Evolutionary conservation across 2,888 invertebrate genomes (phyloP).

Genomic region (Drosophila differens): DNA sequence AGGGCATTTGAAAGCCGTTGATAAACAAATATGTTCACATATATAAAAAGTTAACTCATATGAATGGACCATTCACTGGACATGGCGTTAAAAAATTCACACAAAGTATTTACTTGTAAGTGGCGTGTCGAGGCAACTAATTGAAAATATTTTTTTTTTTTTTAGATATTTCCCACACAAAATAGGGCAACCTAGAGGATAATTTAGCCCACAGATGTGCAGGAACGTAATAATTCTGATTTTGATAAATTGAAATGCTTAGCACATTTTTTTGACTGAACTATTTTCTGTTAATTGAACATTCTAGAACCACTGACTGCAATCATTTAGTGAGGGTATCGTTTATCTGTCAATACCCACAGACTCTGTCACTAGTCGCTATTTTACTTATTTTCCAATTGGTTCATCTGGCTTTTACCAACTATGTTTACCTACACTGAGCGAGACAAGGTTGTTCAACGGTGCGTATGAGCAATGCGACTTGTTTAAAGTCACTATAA

Average conservation of each 20-base stretch:
- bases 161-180: not conserved
- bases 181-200: not conserved
- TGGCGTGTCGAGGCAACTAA: conserved; percentile 5
- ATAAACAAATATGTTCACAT: conserved; percentile 56
- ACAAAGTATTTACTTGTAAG: conserved; percentile 27
- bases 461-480: conserved; percentile 66
- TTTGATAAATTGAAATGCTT: not conserved
- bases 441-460: conserved; percentile 28
- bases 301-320: not conserved
- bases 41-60: conserved; percentile 62
- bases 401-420: conserved; percentile 38
- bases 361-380: not conserved
- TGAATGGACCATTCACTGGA: conserved; percentile 61
- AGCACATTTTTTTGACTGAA: no score
- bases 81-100: conserved; percentile 23
- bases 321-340: conserved; percentile 25
- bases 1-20: conserved; percentile 41
- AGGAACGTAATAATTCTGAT: not conserved
- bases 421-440: conserved; percentile 38
- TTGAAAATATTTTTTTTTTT: conserved; percentile 2
- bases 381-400: conserved; percentile 21
- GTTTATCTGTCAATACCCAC: conserved; percentile 6
- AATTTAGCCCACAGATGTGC: not conserved
- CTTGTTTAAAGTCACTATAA: conserved; percentile 73
- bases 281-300: not conserved